Evolutionary conservation across 2,888 invertebrate genomes (phyloP).

Genomic region (Ophion slaviceki): DNA sequence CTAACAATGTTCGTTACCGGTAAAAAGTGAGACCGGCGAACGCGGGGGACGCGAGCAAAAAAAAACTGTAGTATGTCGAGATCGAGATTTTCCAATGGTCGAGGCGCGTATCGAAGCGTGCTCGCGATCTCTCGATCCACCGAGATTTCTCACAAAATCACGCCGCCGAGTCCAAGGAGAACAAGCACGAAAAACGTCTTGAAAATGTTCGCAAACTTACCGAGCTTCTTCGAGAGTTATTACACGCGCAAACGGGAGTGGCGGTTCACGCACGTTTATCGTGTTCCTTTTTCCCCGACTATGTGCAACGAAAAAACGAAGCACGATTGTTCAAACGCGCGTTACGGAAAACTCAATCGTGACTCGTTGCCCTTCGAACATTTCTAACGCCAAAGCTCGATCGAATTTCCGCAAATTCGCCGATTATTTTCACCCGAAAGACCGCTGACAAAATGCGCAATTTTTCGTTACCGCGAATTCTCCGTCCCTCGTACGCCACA

Average conservation of each 20-base stretch:
- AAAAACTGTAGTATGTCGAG: background rate
- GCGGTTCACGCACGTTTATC: constrained; percentile 60
- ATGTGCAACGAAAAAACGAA: constrained; percentile 20
- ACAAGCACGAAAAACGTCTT: background rate
- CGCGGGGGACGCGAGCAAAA: background rate
- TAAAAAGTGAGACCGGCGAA: constrained; percentile 32
- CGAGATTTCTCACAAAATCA: background rate
- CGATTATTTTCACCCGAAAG: background rate
- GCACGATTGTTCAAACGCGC: background rate
- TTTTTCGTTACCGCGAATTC: background rate
- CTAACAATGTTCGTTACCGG: constrained; percentile 9
- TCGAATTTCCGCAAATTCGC: constrained; percentile 7
- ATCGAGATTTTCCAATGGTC: background rate
- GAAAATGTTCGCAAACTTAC: constrained; percentile 66
- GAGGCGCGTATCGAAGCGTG: background rate
- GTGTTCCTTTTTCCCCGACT: background rate
- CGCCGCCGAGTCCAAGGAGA: background rate
- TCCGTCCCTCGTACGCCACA: constrained; percentile 29
- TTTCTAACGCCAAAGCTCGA: background rate
- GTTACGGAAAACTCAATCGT: background rate
- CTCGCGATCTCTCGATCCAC: background rate
- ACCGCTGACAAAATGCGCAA: constrained; percentile 4
- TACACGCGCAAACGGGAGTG: constrained; percentile 71
- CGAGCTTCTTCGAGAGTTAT: constrained; percentile 43
- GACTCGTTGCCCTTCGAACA: background rate